A percentile compares a stretch with the other conserved stretches of the same genome.
These are phyloP conservation scores for Blastobasis adustella DNA, from an alignment of 2,888 invertebrate species.

Conservation along the genomic window DNA sequence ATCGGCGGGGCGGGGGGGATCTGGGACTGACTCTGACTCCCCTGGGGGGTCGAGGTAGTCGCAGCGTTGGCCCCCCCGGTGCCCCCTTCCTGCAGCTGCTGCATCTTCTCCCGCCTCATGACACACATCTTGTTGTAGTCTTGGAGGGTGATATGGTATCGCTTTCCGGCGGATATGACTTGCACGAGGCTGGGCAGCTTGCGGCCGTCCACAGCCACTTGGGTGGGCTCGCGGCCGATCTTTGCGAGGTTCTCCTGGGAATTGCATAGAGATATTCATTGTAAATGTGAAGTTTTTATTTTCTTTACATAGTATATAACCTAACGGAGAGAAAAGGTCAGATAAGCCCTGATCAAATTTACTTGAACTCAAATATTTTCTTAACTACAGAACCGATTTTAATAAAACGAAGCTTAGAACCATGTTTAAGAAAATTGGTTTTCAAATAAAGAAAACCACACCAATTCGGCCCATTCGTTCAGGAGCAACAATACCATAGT, in stretches of 20 bases:
- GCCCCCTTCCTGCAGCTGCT: slow-evolving; percentile 72
- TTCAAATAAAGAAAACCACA: too few species aligned
- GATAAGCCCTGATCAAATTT: too few species aligned
- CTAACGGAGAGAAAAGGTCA: too few species aligned
- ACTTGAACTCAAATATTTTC: too few species aligned
- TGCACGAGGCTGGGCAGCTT: slow-evolving; percentile 80
- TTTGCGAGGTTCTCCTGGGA: slow-evolving; percentile 56
- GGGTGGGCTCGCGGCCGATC: slow-evolving; percentile 62
- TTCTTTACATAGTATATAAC: too few species aligned
- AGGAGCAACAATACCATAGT: too few species aligned
- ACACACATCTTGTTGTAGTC: slow-evolving; percentile 88
- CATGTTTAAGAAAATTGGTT: too few species aligned
- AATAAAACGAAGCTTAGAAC: too few species aligned
- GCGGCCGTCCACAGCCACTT: slow-evolving; percentile 75
- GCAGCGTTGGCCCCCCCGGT: slow-evolving; percentile 28
- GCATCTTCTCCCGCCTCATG: slow-evolving; percentile 78
- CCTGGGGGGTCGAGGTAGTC: slow-evolving; percentile 16
- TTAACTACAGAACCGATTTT: too few species aligned
- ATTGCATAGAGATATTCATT: neutral
- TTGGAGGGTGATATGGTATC: slow-evolving; percentile 84
- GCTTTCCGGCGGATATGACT: slow-evolving; percentile 84
- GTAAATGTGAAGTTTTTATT: too few species aligned
- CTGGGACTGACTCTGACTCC: slow-evolving; percentile 10
- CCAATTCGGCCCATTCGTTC: too few species aligned
- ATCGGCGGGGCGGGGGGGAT: too few species aligned